These are phyloP conservation scores for Venustaconcha ellipsiformis DNA, from an alignment of 1,140 invertebrate genomes.

Conservation along the genomic window DNA sequence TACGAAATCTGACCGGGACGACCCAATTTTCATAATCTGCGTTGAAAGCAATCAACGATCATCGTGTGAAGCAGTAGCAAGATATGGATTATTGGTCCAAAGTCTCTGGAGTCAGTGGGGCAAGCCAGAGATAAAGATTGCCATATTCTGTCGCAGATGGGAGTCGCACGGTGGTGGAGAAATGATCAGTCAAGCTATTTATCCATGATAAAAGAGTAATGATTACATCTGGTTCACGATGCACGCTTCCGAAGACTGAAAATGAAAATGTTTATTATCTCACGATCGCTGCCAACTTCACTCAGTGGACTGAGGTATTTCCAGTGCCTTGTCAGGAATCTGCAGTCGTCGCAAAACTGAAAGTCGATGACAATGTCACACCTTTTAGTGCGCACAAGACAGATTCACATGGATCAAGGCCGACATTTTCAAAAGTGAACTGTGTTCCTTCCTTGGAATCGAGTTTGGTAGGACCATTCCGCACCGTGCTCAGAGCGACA, in stretches of 20 bases:
- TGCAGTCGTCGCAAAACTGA: conserved; percentile 51
- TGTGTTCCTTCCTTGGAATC: conserved; percentile 30
- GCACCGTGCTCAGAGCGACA: conserved; percentile 30
- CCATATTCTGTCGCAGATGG: no score
- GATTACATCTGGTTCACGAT: conserved; percentile 9
- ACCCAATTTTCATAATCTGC: no score
- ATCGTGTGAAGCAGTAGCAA: no score
- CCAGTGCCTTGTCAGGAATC: conserved; percentile 43
- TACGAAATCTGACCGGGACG: no score
- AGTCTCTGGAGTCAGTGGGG: no score
- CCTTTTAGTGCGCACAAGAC: conserved; percentile 61
- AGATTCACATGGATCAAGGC: conserved; percentile 63
- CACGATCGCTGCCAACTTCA: conserved; percentile 47
- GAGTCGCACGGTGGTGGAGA: no score
- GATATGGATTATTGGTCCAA: no score
- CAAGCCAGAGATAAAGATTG: no score
- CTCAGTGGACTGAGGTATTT: conserved; percentile 38
- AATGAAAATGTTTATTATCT: conserved; percentile 45
- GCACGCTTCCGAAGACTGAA: background rate
- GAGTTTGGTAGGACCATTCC: conserved; percentile 28
- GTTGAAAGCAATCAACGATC: no score
- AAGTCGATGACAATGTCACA: conserved; percentile 57
- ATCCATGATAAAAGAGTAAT: background rate
- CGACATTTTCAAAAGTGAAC: conserved; percentile 26
- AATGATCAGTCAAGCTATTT: conserved; percentile 5